Conservation (phyloP, 1,140 invertebrate species). For the Bilobella aurantiaca region DNA sequence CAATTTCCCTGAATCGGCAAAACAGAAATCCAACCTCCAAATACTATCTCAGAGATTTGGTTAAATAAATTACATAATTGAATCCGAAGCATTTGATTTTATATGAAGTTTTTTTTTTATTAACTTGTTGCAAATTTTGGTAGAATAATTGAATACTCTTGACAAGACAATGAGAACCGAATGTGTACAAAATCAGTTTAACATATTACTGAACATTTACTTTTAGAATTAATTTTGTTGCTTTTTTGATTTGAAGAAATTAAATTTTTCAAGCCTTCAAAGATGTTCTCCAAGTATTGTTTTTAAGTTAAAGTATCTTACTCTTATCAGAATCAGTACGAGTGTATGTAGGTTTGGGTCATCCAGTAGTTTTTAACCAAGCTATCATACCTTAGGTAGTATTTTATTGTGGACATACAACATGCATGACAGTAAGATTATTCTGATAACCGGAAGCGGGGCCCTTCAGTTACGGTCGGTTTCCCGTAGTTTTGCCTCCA, state of each 20-base stretch:
- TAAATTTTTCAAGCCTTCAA: not conserved
- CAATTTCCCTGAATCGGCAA: too few species aligned
- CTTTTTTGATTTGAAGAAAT: not conserved
- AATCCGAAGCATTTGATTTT: not conserved
- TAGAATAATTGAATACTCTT: constrained; percentile 11
- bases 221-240: not conserved
- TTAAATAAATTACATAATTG: not conserved
- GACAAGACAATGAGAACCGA: constrained; percentile 14
- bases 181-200: constrained; percentile 7
- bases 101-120: constrained; percentile 17
- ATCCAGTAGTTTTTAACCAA: not conserved
- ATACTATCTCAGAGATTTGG: not conserved
- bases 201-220: not conserved
- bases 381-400: not conserved
- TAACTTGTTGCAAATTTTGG: not conserved
- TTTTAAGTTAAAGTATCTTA: constrained; percentile 7
- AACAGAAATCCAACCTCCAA: too few species aligned
- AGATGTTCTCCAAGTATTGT: constrained; percentile 1
- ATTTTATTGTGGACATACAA: constrained; percentile 4
- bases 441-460: not conserved
- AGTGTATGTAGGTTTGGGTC: not conserved
- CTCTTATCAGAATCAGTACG: constrained; percentile 3
- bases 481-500: constrained; percentile 81
- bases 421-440: constrained; percentile 4
- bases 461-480: constrained; percentile 73